A percentile compares a stretch with the other conserved stretches of the same genome.
These are phyloP conservation scores for Solea solea DNA, from an alignment of 2,113 vertebrate species.

Conservation along the genomic window DNA sequence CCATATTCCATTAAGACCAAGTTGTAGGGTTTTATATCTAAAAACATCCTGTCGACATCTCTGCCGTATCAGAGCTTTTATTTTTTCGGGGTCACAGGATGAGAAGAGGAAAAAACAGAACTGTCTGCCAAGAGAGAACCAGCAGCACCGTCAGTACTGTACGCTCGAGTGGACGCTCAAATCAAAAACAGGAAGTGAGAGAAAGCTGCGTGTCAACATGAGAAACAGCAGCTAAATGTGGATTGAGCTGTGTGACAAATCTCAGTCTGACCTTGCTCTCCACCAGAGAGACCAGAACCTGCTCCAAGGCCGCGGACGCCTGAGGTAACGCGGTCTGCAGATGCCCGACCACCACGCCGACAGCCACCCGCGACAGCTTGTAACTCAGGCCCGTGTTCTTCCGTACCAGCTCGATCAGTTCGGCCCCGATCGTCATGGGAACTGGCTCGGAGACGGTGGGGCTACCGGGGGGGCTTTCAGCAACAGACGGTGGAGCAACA, in stretches of 20 bases:
- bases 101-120: slow-evolving; percentile 8
- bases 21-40: too few species aligned
- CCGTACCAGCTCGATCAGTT: slow-evolving; percentile 95
- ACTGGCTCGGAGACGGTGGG: slow-evolving; percentile 64
- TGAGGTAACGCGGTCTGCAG: slow-evolving; percentile 89
- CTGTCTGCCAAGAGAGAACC: slow-evolving; percentile 11
- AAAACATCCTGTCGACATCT: too few species aligned
- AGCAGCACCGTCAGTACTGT: neutral
- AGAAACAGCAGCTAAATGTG: slow-evolving; percentile 13
- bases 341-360: slow-evolving; percentile 92
- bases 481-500: slow-evolving; percentile 60
- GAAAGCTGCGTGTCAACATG: neutral
- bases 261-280: slow-evolving; percentile 90
- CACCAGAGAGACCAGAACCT: slow-evolving; percentile 92
- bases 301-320: slow-evolving; percentile 87
- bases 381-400: slow-evolving; percentile 96
- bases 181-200: slow-evolving; percentile 35
- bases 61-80: neutral
- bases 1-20: too few species aligned
- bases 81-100: neutral
- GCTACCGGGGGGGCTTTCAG: slow-evolving; percentile 68
- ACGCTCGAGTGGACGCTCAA: neutral
- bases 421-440: slow-evolving; percentile 89
- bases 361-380: slow-evolving; percentile 93
- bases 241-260: slow-evolving; percentile 14